Percentiles rank a stretch among this genome's conserved stretches.
phyloP scores from a whole-genome alignment of 2,888 invertebrate species.

The Argynnis bischoffii region DNA sequence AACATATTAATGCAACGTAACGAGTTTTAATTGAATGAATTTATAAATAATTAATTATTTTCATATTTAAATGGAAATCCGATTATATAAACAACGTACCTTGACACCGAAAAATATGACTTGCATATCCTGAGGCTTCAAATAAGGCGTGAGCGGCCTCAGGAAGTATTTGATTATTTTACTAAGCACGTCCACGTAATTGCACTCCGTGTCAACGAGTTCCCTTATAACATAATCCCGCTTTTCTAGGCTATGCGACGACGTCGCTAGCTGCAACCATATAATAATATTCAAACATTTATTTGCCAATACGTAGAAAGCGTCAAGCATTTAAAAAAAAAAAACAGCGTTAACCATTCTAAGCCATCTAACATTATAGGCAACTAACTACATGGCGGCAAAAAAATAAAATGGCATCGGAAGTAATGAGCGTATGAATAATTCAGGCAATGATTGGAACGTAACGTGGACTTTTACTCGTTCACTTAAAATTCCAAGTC shows the following conservation, averaged over 20 bases:
- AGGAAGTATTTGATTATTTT: conserved; percentile 92
- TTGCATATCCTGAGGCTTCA: conserved; percentile 89
- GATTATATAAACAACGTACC: conserved; percentile 70
- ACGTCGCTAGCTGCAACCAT: conserved; percentile 72
- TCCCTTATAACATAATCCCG: conserved; percentile 96
- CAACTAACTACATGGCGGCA: conserved; percentile 49
- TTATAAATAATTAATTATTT: background rate
- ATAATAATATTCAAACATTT: conserved; percentile 27
- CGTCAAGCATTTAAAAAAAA: conserved; percentile 20
- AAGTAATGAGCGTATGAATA: conserved; percentile 65
- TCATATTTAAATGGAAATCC: background rate
- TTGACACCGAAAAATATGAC: conserved; percentile 95
- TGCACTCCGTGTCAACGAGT: conserved; percentile 97
- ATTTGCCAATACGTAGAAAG: background rate
- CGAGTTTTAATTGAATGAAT: too few species aligned
- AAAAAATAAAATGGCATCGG: conserved; percentile 58
- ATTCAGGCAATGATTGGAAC: conserved; percentile 60
- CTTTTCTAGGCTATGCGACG: conserved; percentile 88
- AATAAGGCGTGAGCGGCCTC: conserved; percentile 86
- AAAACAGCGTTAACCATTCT: conserved; percentile 40
- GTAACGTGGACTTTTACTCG: conserved; percentile 63
- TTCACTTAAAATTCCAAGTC: conserved; percentile 49
- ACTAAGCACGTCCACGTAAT: conserved; percentile 96
- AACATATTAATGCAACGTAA: too few species aligned
- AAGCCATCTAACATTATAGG: conserved; percentile 45